Conservation (phyloP, 2,113 vertebrate genomes). For the Actenoides lindsayi region DNA sequence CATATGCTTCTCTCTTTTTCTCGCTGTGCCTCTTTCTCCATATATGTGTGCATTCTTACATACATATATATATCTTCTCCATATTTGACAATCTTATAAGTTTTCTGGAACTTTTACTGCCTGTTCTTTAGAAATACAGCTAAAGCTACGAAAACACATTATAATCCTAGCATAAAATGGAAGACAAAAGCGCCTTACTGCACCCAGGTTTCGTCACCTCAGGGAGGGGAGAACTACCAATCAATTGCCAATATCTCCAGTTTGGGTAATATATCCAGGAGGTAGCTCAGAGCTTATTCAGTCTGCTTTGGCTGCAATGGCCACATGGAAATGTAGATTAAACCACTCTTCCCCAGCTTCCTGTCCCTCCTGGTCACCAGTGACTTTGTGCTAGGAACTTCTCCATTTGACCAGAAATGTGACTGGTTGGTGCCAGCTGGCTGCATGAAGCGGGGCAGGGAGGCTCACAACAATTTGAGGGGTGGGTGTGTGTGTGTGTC, state of each 20-base stretch:
- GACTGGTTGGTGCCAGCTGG: background rate
- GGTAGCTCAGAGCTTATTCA: background rate
- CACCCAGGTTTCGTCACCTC: background rate
- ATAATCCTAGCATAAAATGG: background rate
- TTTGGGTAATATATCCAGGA: background rate
- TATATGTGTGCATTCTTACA: conserved; percentile 5
- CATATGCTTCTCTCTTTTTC: background rate
- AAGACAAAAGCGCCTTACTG: background rate
- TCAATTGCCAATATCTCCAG: background rate
- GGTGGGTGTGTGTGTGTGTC: background rate
- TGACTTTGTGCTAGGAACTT: background rate
- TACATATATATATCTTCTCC: background rate
- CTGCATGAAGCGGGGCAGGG: background rate
- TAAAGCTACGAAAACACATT: background rate
- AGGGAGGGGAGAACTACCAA: background rate
- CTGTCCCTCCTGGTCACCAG: background rate
- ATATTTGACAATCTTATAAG: background rate
- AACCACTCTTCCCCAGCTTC: background rate
- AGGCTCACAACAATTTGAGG: background rate
- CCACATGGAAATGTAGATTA: background rate
- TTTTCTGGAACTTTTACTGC: conserved; percentile 10
- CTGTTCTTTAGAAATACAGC: conserved; percentile 21
- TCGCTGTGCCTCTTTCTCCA: background rate
- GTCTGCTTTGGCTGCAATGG: background rate
- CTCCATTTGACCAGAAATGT: accelerated